Conservation (phyloP, 2,888 invertebrate species). For the Eristalis pertinax region DNA sequence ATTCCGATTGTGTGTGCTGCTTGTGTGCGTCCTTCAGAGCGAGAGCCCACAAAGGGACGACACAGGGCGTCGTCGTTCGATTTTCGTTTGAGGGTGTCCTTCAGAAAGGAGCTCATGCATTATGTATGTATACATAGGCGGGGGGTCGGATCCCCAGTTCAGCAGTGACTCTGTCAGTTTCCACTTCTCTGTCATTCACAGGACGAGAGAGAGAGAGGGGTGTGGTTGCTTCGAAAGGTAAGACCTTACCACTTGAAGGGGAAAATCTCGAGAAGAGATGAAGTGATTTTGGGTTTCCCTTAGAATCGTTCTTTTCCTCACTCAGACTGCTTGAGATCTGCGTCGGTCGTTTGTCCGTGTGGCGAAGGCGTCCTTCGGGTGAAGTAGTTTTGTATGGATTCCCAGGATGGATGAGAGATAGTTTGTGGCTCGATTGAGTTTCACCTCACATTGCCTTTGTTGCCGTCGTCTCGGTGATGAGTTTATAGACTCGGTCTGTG, state of each 20-base stretch:
- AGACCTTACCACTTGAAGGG: background rate
- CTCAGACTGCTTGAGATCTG: background rate
- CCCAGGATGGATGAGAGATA: background rate
- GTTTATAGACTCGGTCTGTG: too few relatives aligned
- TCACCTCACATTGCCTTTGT: too few relatives aligned
- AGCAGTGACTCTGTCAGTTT: background rate
- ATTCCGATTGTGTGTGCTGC: background rate
- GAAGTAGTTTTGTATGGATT: background rate
- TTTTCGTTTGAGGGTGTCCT: conserved; percentile 39
- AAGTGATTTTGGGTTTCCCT: background rate
- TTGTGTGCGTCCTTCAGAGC: conserved; percentile 37
- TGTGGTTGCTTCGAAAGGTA: background rate
- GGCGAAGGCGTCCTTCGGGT: background rate
- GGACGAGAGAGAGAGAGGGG: background rate
- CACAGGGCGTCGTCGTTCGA: conserved; percentile 45
- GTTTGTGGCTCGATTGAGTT: background rate
- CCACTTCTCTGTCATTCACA: background rate
- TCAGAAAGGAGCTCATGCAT: conserved; percentile 41
- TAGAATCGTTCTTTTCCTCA: background rate
- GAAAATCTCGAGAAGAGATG: background rate
- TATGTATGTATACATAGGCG: conserved; percentile 34
- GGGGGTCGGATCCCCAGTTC: conserved; percentile 11
- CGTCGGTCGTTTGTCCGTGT: background rate
- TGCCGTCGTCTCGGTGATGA: too few relatives aligned
- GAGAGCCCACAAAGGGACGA: background rate